Base-by-base conservation (phyloP, 2,888 invertebrate species). In the Eudasyphora cyanicolor region DNA sequence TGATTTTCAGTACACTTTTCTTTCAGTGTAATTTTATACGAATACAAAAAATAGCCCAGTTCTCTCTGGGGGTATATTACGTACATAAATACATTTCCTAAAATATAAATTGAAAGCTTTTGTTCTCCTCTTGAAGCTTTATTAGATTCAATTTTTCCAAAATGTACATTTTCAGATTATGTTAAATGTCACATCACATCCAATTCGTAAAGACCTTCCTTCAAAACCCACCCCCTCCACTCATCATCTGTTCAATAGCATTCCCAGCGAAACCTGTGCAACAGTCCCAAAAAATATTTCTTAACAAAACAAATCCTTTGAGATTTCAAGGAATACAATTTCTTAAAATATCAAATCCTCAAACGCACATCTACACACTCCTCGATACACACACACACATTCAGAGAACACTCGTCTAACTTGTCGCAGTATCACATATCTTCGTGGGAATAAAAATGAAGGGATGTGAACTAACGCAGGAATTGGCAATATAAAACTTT, bases 401-500 rank as follows among this genome's bases (percentile, higher is more conserved):
- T n/a, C 17, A 49, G 17, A 6, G 49, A 51, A 32, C 4, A 32
- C n/a, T n/a, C n/a, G n/a, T n/a, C n/a, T n/a, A n/a, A n/a, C n/a
- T n/a, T n/a, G 38, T 14, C 14, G 45, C 2, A 8, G 38, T 42
- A 67, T 67, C 67, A 24, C 38, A 67, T 67, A 24, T 42, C 42
- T 42, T 7, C 5, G 17, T 60, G 60, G n/a, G n/a, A n/a, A n/a
- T n/a, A 24, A 38, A 35, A 21, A 42, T 5, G 32, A 12, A 19
- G 32, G 51, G 17, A 8, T 24, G 67, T 17, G 19, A n/a, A n/a
- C n/a, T n/a, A n/a, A n/a, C n/a, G n/a, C n/a, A n/a, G n/a, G n/a
- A n/a, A n/a, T 5, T 38, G 54, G 24, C 51, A 51, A 64, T 24
- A 32, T 57, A 32, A 77, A 84, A 79, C 79, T 86, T 86, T 82